Percentiles rank a stretch among this genome's conserved stretches.
Conservation (phyloP, 2,888 invertebrate species). For the Ormia ochracea region DNA sequence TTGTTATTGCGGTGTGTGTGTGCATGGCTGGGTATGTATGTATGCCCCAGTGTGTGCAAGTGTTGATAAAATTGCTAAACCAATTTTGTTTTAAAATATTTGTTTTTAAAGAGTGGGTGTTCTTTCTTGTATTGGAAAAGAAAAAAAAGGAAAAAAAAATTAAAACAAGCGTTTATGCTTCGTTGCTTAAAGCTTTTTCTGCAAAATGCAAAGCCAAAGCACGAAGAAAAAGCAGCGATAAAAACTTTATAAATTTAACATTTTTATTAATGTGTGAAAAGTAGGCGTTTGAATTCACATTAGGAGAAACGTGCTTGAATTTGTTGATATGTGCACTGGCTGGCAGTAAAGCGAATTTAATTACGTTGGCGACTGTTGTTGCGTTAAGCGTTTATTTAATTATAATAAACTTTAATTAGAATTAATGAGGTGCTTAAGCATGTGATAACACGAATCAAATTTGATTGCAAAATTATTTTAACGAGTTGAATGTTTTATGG, state of each 20-base stretch:
- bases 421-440: constrained; percentile 52
- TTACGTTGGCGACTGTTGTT: constrained; percentile 2
- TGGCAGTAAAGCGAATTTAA: constrained; percentile 19
- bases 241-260: constrained; percentile 47
- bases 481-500: not conserved
- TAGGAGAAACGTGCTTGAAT: not conserved
- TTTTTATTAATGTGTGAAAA: constrained; percentile 61
- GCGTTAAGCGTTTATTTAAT: constrained; percentile 12
- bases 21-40: too few species aligned
- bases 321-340: not conserved
- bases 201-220: not conserved
- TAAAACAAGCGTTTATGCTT: constrained; percentile 35
- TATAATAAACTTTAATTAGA: constrained; percentile 48
- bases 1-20: too few species aligned
- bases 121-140: constrained; percentile 14
- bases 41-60: not conserved
- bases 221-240: constrained; percentile 16
- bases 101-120: constrained; percentile 52
- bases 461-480: not conserved
- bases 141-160: too few species aligned
- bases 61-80: constrained; percentile 39
- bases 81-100: constrained; percentile 43
- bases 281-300: constrained; percentile 53
- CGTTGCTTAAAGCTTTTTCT: constrained; percentile 43
- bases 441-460: not conserved